Evolutionary conservation across 2,888 invertebrate species (phyloP), one percentile per base, ranked within the genome.

Genomic region (Metellina segmentata): DNA sequence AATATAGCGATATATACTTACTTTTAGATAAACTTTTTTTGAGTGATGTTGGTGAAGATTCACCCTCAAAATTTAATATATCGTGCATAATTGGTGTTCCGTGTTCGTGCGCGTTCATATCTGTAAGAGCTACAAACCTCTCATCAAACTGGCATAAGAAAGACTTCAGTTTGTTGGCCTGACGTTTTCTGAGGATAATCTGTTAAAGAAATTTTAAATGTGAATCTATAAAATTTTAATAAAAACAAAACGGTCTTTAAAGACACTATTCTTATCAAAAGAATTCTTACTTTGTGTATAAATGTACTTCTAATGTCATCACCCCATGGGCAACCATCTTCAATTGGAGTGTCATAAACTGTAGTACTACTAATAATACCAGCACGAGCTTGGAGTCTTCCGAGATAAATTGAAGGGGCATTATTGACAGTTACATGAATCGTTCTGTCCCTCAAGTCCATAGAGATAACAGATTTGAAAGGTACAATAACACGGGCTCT

Each of bases 141-240:
- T 72, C 20, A 70, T 91, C 91, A 70, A 93, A 93, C 8, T 91
- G 85, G 20, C 89, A 93, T 13, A 93, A 71, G 75, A 81, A 61
- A 5, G 69, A 19, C 20, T 83, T 91, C 34, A 93, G 72, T 19
- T 93, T 93, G n/a, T 34, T 77, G 0, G 89, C 93, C 86, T 93
- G 93, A n/a, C 89, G 81, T 49, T 93, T 91, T n/a, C 89, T 85
- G 7, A 93, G 78, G 6, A 81, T 34, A 34, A 93, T 69, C 93
- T 93, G n/a, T 19, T 7, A 52, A 70, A 19, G 75, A 34, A 53
- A 77, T 16, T n/a, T 16, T n/a, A 34, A 34, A 34, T 34, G 34
- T 4, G 1, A 34, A 4, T 49, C 49, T 51, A 9, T 6, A 16
- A 49, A 49, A 16, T 77, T 8, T 48, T 49, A 48, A 34, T 34